Base-by-base conservation (phyloP, 30 jellyfish, hydroid and myxozoan genomes). In the Aurelia sp. region DNA sequence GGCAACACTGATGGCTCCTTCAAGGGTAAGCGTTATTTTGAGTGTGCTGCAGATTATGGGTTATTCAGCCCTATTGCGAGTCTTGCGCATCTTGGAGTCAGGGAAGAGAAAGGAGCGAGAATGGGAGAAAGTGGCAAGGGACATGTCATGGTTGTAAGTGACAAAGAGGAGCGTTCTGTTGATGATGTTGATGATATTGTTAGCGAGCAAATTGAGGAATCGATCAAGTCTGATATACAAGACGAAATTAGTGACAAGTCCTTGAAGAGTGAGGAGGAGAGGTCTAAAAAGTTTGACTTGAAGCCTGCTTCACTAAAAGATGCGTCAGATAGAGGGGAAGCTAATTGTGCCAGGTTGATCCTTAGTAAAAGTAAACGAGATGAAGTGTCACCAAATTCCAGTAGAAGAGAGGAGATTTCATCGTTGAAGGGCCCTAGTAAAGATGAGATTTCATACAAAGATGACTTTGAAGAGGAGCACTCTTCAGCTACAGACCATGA, bases 1-100 rank as follows among this genome's bases (percentile, higher is more conserved):
- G 99, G 99, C 17, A 95, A 97, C 66, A 69, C 90, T 19, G 92
- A 95, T 73, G 99, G 99, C 8, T 66, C 97, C 8, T 95, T 89
- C 72, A 94, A 89, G 8, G 97, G 96, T 2, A 86, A 85, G 63
- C 92, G 93, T 24, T 95, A 95, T 70, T 95, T 95, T 74, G 72
- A 51, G 9, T 95, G 99, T 33, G 81, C 51, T 16, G 74, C 82
- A 0, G 97, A 90, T 60, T 73, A 63, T 74, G 99, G 99, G 13
- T 38, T 95, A 20, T 95, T 95, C 81, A 86, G 91, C 51, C 97
- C 98, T 0, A 38, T 95, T 53, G 95, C 82, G 31, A 89, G 68
- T 40, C 63, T 89, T 19, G 67, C 80, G 15, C 84, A 30, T 27
- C 62, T 40, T 24, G 65, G 66, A 18, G 31, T 47, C 3, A 68